Conservation (phyloP, 1,140 invertebrate genomes). For the Pogonus chalceus region DNA sequence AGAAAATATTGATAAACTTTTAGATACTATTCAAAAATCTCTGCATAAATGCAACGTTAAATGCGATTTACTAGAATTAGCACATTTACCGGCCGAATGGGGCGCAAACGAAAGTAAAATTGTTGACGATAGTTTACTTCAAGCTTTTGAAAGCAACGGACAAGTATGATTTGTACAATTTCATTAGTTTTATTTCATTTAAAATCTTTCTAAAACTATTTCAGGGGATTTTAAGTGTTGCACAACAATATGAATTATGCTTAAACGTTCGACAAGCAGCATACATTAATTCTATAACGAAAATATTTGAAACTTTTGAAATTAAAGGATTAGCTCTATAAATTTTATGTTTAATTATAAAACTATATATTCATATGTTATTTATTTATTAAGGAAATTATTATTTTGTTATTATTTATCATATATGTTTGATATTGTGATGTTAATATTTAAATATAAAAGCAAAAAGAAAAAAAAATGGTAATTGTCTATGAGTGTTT, state of each 20-base stretch:
- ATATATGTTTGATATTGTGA: too few relatives aligned
- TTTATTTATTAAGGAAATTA: too few relatives aligned
- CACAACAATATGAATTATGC: constrained; percentile 62
- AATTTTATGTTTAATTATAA: too few relatives aligned
- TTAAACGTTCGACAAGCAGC: constrained; percentile 74
- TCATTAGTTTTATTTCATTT: too few relatives aligned
- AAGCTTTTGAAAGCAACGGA: constrained; percentile 66
- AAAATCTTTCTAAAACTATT: too few relatives aligned
- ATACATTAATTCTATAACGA: constrained; percentile 71
- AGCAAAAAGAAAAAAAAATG: too few relatives aligned
- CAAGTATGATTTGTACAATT: constrained; percentile 13
- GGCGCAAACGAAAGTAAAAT: constrained; percentile 20
- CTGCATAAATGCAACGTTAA: not conserved
- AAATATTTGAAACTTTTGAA: constrained; percentile 52
- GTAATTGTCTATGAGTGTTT: too few relatives aligned
- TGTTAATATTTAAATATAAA: too few relatives aligned
- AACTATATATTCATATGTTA: too few relatives aligned
- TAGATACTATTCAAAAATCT: not conserved
- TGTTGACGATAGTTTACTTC: constrained; percentile 51
- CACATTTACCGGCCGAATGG: constrained; percentile 25
- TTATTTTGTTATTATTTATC: too few relatives aligned
- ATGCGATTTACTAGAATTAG: constrained; percentile 13
- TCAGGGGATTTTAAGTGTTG: constrained; percentile 65
- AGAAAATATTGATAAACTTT: not conserved
- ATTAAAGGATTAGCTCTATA: constrained; percentile 13